phyloP scores from a whole-genome alignment of 2,113 vertebrate species.

The Gulo gulo region DNA sequence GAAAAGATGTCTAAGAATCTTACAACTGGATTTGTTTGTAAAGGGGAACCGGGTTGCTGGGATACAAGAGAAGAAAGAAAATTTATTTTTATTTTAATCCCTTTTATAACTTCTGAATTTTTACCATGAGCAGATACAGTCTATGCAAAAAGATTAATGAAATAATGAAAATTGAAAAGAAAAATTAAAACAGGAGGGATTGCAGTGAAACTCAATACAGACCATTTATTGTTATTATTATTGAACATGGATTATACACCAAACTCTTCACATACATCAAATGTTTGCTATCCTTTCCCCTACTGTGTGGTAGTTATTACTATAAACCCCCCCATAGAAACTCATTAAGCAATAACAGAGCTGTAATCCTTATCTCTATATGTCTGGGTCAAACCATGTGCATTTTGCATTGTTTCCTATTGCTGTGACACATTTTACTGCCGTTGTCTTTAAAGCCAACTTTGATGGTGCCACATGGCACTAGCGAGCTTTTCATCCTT shows the following conservation, averaged over 20 bases:
- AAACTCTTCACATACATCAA: not conserved
- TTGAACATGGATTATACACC: not conserved
- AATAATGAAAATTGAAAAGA: not conserved
- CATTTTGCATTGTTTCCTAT: not conserved
- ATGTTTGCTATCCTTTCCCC: not conserved
- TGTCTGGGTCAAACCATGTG: not conserved
- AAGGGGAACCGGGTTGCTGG: not conserved
- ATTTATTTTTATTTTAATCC: not conserved
- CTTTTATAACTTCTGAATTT: not conserved
- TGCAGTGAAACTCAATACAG: not conserved
- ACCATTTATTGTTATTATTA: not conserved
- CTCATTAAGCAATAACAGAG: not conserved
- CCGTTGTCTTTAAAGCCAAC: not conserved
- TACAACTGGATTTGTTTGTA: not conserved
- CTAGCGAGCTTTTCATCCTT: not conserved
- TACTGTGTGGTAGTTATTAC: not conserved
- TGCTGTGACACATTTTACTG: not conserved
- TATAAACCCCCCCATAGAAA: not conserved
- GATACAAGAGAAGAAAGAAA: not conserved
- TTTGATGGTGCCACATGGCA: not conserved
- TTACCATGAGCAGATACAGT: not conserved
- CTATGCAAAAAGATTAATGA: not conserved
- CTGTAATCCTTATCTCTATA: not conserved
- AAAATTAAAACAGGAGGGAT: not conserved
- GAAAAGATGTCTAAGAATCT: not conserved